These are phyloP conservation scores for Gonioctena quinquepunctata DNA, from an alignment of 1,140 invertebrate species.

Conservation along the genomic window DNA sequence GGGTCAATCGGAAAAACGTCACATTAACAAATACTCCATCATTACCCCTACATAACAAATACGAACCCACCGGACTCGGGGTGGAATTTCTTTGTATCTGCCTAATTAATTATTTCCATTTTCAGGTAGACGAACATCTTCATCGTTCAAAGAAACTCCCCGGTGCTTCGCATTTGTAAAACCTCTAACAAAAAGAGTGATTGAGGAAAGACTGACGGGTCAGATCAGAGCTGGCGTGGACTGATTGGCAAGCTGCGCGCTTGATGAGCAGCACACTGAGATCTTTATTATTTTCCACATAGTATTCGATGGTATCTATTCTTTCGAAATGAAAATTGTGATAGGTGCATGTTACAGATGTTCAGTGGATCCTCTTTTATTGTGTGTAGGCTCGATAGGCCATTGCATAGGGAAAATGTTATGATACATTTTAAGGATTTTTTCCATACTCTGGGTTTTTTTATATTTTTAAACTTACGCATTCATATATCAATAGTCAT, in stretches of 20 bases:
- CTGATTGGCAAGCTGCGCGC: slow-evolving; percentile 49
- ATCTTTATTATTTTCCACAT: slow-evolving; percentile 42
- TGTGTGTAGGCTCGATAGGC: too few relatives aligned
- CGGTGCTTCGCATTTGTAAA: slow-evolving; percentile 14
- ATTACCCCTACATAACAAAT: not conserved
- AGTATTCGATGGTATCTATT: slow-evolving; percentile 11
- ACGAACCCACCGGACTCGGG: not conserved
- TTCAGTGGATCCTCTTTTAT: too few relatives aligned
- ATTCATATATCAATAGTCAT: too few relatives aligned
- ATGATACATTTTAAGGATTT: too few relatives aligned
- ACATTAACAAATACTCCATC: slow-evolving; percentile 3
- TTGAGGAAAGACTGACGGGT: slow-evolving; percentile 21
- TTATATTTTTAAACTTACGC: too few relatives aligned
- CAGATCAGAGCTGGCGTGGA: slow-evolving; percentile 37
- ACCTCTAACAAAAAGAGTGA: slow-evolving; percentile 19
- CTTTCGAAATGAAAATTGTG: not conserved
- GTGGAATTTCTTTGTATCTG: not conserved
- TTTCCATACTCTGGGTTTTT: too few relatives aligned
- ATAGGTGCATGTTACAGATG: not conserved
- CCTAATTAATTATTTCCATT: slow-evolving; percentile 21
- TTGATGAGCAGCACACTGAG: slow-evolving; percentile 44
- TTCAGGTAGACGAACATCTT: slow-evolving; percentile 23
- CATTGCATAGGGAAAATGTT: too few relatives aligned
- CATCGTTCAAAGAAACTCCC: slow-evolving; percentile 6
- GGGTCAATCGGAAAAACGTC: not conserved